Conservation (phyloP, 2,797 vertebrate species). For the Diglossa cyanea region DNA sequence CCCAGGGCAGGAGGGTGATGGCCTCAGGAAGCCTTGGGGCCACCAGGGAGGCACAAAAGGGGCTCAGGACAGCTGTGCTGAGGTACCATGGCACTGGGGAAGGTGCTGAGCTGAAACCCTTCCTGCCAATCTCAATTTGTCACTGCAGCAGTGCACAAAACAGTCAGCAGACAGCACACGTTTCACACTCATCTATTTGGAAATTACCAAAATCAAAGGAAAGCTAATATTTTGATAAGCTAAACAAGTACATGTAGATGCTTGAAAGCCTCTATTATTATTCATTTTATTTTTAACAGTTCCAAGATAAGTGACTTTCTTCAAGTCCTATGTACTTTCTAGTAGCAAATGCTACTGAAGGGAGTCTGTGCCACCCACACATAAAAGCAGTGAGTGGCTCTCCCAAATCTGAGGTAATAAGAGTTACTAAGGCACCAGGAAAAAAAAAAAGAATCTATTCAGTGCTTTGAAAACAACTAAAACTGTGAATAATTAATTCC, state of each 20-base stretch:
- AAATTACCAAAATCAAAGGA: background rate
- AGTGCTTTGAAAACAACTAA: background rate
- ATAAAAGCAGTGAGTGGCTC: background rate
- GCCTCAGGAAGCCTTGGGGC: background rate
- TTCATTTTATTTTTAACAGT: background rate
- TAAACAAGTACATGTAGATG: background rate
- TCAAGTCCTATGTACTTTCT: background rate
- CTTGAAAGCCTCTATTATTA: background rate
- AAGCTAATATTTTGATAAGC: background rate
- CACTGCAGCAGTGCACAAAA: background rate
- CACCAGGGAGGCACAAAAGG: rapidly evolving
- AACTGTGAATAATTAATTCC: background rate
- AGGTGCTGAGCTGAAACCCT: background rate
- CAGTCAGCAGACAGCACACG: background rate
- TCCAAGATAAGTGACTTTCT: background rate
- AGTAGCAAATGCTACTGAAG: background rate
- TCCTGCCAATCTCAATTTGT: rapidly evolving
- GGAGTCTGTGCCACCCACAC: background rate
- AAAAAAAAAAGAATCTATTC: background rate
- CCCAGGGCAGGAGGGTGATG: background rate
- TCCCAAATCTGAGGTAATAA: background rate
- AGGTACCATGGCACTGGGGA: background rate
- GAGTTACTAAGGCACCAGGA: background rate
- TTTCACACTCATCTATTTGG: background rate
- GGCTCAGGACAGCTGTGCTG: background rate